Evolutionary conservation across 1,140 invertebrate genomes (phyloP), one percentile per base, ranked within the genome.

Genomic region (Oryctes rhinoceros): DNA sequence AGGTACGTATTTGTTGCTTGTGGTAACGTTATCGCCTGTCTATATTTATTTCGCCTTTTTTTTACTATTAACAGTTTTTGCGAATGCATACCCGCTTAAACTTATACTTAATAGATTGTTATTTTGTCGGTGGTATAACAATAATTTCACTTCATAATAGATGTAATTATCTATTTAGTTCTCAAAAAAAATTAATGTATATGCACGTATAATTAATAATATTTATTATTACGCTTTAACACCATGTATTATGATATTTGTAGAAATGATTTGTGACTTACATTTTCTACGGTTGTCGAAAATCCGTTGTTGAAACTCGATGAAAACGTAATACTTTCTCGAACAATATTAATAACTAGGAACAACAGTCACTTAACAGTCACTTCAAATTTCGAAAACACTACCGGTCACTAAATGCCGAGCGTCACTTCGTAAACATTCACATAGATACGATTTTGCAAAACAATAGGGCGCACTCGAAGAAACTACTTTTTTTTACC

Each of bases 131-230:
- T 30, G 24, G 53, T 71, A 13, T 71, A 71, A n/a, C 24, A 35
- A 71, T 71, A 4, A 71, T 71, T 24, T 24, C 24, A 71, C 1
- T 35, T 35, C 35, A 24, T 71, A 71, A 10, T 4, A 37, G 7
- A 11, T 20, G 24, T 35, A 71, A 71, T 71, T 71, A 71, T 71
- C 11, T 37, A 35, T 30, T 71, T 71, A 71, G 24, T 30, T 71
- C 24, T 30, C 18, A 10, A 71, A 9, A 37, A n/a, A 37, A 71
- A 71, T 71, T 71, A 71, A 71, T 35, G 7, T 71, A 37, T 37
- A 24, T 35, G 65, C 20, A 71, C 11, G 24, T 67, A 71, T 37
- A 35, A 59, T 59, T 71, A 71, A 71, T 71, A 13, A 59, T n/a
- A 59, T 59, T 18, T 59, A 59, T 10, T 44, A 44, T 44, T 44